Base-by-base conservation (phyloP, 1,140 invertebrate species). In the Melitaea cinxia region DNA sequence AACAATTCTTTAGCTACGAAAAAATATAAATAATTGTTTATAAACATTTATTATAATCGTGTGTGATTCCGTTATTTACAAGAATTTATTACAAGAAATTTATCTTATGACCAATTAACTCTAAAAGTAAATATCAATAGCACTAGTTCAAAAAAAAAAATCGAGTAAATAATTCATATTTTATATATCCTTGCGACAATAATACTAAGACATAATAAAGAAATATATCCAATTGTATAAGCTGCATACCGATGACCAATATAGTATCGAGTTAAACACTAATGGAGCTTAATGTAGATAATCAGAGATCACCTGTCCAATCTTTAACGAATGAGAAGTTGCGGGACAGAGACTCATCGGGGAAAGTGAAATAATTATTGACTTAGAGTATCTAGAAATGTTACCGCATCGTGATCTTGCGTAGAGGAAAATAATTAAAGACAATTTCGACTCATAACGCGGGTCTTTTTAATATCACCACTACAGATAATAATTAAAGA, bases 261-360 rank as follows among this genome's bases (percentile, higher is more conserved):
- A 83, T 78, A 70, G 75, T 85, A 87, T 87, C 82, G 80, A 82
- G 61, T 88, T 84, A 85, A 87, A 78, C 72, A 76, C 79, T 86
- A 88, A 86, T 88, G 82, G 83, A 77, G 74, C 74, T 77, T 88
- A 85, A 88, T 82, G 59, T 58, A 81, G 80, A 84, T 89, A 81
- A 86, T 81, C 80, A 77, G 75, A 72, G 80, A 72, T 72, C 82
- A 89, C 82, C 83, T 88, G 86, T 88, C 86, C 50, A 73, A 68
- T 57, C 52, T 61, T 77, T 83, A 84, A 88, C 82, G 81, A 82
- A 88, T 87, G 83, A 78, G 78, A 81, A 75, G 74, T 77, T 70
- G 74, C 72, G 78, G 68, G 80, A 83, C 76, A 72, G 65, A 75
- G 73, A 69, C 76, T 81, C 83, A 87, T 86, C 83, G 85, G 86